phyloP scores from a whole-genome alignment of 2,888 invertebrate species.

The Neoitamus cyanurus region DNA sequence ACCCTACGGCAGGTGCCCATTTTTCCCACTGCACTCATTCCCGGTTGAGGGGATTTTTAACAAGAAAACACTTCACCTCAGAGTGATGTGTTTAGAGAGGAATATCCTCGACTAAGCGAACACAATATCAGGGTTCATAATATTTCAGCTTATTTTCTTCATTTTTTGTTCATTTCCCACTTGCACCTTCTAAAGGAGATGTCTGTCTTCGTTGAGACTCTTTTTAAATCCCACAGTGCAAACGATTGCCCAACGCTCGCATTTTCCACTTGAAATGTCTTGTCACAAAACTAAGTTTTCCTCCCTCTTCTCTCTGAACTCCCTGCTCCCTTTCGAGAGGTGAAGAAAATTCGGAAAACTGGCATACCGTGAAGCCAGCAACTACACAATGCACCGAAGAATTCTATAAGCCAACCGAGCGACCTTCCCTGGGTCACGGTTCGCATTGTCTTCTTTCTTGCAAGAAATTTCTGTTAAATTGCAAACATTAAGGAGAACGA shows the following conservation, averaged over 20 bases:
- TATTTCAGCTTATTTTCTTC: neutral
- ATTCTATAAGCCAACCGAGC: neutral
- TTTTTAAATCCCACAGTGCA: neutral
- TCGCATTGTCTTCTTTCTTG: neutral
- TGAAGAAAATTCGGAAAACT: neutral
- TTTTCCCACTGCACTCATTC: neutral
- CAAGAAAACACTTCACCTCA: neutral
- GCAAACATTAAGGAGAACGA: neutral
- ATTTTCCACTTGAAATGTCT: neutral
- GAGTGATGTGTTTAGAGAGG: neutral
- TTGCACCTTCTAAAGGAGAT: neutral
- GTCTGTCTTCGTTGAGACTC: neutral
- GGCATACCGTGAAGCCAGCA: neutral
- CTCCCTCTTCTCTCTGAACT: neutral
- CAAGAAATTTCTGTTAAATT: neutral
- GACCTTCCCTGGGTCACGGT: neutral
- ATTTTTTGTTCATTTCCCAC: neutral
- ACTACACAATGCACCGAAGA: neutral
- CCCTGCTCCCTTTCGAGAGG: neutral
- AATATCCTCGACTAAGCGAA: neutral
- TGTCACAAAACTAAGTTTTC: neutral
- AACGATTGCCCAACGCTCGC: neutral
- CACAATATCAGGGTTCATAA: neutral
- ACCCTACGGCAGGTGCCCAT: neutral
- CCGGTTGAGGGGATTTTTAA: neutral